Conservation (phyloP, 2,113 vertebrate species). For the Odontophorus gujanensis region DNA sequence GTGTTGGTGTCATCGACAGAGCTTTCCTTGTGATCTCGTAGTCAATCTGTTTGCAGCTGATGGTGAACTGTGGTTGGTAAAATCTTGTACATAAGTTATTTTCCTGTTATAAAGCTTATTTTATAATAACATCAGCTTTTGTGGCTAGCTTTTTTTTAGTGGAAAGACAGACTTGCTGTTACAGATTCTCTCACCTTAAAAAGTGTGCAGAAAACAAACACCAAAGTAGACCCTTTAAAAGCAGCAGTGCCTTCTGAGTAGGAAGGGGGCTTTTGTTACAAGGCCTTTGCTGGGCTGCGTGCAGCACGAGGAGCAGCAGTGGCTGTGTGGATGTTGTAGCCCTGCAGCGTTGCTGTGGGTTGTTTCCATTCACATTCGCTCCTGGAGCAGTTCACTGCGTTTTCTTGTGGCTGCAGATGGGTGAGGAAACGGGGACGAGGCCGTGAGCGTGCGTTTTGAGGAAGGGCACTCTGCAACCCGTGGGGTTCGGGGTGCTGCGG, state of each 20-base stretch:
- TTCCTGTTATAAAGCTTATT: slow-evolving; percentile 31
- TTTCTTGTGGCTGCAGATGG: not conserved
- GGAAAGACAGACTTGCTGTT: not conserved
- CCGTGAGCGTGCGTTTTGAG: not conserved
- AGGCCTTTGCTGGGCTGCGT: not conserved
- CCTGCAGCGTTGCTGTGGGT: not conserved
- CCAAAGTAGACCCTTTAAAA: not conserved
- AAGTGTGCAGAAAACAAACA: not conserved
- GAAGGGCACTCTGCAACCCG: not conserved
- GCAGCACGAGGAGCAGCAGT: fast-evolving
- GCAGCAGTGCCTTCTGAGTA: not conserved
- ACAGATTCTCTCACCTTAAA: not conserved
- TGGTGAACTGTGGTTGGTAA: not conserved
- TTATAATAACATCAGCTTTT: slow-evolving; percentile 32
- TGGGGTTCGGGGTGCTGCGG: fast-evolving
- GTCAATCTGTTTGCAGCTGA: slow-evolving; percentile 6
- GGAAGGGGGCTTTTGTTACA: not conserved
- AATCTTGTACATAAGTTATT: slow-evolving; percentile 36
- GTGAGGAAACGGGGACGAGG: not conserved
- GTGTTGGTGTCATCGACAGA: not conserved
- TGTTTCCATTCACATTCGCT: not conserved
- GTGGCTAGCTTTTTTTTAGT: not conserved
- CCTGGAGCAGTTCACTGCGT: not conserved
- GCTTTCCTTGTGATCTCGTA: not conserved
- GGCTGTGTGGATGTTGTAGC: fast-evolving